Evolutionary conservation across 35 echinoderm and acorn worm genomes (phyloP), one percentile per base, ranked within the genome.

Genomic region (Anneissia japonica): DNA sequence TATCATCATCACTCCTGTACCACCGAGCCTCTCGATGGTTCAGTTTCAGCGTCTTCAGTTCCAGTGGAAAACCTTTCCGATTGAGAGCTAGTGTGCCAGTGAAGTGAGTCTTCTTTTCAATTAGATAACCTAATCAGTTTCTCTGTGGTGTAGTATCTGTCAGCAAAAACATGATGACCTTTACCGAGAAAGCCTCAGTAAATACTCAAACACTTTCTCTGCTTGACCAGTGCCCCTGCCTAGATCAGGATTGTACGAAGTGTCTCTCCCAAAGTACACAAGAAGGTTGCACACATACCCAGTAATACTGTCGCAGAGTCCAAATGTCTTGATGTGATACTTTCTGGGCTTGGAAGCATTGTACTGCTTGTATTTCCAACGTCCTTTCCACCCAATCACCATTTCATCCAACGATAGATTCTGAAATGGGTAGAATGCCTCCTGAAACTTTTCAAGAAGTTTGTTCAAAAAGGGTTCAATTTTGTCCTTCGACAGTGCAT

Each of bases 311-410:
- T 85, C 83, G 76, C 72, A 85, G 46, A 85, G 72, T 32, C 46
- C 83, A 85, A 85, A 85, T 6, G 83, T 85, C 34, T 85, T 85
- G 56, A 85, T 74, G 34, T 36, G 83, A 36, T 85, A 85, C 46
- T 84, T 84, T 19, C 45, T 72, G 33, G 83, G 83, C 72, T 85
- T 85, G 12, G 46, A 32, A 36, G 83, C 83, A 74, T 85, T 85
- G 72, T 74, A 85, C 83, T 85, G 46, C 34, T 85, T 85, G 83
- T 85, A 85, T 31, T 85, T 85, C 83, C 83, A 85, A 33, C 34
- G 32, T 23, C 83, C 83, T 73, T 85, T 74, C 83, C 83, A 74
- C 19, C 83, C 32, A 39, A 85, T 85, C 46, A 85, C 83, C 83
- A 85, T 85, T 56, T 85, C 83, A 74, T 85, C 46, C 30, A 85